phyloP scores from a whole-genome alignment of 2,888 invertebrate genomes.

The Petrolisthes cinctipes region DNA sequence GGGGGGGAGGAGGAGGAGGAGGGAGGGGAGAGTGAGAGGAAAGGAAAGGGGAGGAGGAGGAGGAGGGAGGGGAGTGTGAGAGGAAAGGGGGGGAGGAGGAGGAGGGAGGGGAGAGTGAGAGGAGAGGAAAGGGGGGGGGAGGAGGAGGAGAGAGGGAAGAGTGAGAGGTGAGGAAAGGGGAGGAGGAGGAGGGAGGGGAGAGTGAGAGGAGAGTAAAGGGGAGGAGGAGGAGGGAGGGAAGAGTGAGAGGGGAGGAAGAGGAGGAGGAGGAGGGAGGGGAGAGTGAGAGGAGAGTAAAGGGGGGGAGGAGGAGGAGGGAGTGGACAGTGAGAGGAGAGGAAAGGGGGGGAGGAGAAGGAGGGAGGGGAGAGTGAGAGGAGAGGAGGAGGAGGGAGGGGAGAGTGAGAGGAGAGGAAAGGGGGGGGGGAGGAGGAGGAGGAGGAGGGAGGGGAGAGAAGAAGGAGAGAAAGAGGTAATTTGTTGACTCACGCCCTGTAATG shows the following conservation, averaged over 20 bases:
- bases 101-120: neutral
- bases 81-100: neutral
- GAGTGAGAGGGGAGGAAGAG: neutral
- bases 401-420: neutral
- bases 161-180: neutral
- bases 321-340: neutral
- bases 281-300: neutral
- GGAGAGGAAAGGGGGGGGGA: neutral
- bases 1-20: neutral
- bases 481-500: constrained; percentile 42
- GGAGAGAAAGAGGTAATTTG: constrained; percentile 23
- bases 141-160: neutral
- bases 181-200: neutral
- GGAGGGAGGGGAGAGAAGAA: neutral
- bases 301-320: neutral
- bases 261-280: neutral
- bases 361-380: neutral
- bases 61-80: neutral
- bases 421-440: neutral
- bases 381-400: neutral
- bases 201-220: neutral
- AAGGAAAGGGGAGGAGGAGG: accelerated
- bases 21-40: neutral
- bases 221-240: neutral
- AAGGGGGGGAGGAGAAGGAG: neutral